Conservation (phyloP, 2,113 vertebrate genomes). For the Chamaea fasciata region DNA sequence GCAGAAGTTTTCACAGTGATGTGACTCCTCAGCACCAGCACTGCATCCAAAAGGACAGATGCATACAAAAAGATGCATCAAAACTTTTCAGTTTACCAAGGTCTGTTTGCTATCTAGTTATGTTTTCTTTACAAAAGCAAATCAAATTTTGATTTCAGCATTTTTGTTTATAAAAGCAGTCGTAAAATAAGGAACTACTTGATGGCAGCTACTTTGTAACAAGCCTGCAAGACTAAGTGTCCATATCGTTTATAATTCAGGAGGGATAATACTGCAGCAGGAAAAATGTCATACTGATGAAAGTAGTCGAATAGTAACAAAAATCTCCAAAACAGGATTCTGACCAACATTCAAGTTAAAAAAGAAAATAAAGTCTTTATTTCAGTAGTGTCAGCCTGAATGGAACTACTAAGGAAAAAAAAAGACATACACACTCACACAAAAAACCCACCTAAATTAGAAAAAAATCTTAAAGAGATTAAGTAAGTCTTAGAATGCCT, state of each 20-base stretch:
- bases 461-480: neutral
- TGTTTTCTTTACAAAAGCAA: neutral
- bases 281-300: neutral
- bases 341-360: neutral
- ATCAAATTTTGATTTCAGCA: neutral
- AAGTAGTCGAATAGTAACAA: neutral
- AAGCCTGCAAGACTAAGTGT: neutral
- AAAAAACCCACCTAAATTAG: fast-evolving
- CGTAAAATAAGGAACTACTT: neutral
- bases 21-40: neutral
- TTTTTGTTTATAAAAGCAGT: neutral
- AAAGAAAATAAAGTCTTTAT: neutral
- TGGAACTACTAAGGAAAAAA: neutral
- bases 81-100: neutral
- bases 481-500: neutral
- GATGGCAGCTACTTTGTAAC: neutral
- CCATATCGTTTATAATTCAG: neutral
- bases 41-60: neutral
- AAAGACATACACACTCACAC: neutral
- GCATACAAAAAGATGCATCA: neutral
- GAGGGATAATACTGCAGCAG: neutral
- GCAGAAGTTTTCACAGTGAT: neutral
- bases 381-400: neutral
- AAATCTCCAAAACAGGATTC: neutral
- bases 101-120: neutral